These are phyloP conservation scores for Pararge aegeria DNA, from an alignment of 1,140 invertebrate species.

Conservation along the genomic window DNA sequence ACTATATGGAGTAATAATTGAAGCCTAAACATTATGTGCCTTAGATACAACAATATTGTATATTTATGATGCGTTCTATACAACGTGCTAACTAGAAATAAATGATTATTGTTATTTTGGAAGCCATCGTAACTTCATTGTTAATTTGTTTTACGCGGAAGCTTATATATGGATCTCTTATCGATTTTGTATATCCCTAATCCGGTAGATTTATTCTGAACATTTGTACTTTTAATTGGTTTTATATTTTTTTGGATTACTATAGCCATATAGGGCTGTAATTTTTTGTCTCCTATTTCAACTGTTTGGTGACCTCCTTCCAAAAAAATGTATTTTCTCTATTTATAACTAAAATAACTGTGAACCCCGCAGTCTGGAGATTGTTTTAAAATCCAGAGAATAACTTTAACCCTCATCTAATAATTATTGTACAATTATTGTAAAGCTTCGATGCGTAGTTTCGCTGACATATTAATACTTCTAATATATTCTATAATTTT, in stretches of 20 bases:
- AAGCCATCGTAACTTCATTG: slow-evolving; percentile 64
- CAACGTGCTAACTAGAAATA: slow-evolving; percentile 78
- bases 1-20: slow-evolving; percentile 73
- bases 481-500: slow-evolving; percentile 76
- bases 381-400: slow-evolving; percentile 59
- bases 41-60: slow-evolving; percentile 80
- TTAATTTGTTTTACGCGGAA: slow-evolving; percentile 65
- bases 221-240: neutral
- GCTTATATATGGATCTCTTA: slow-evolving; percentile 56
- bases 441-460: slow-evolving; percentile 75
- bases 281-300: neutral
- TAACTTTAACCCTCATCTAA: slow-evolving; percentile 59
- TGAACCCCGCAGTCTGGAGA: slow-evolving; percentile 50
- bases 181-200: slow-evolving; percentile 38
- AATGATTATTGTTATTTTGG: slow-evolving; percentile 70
- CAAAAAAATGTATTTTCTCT: slow-evolving; percentile 3
- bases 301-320: neutral
- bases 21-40: slow-evolving; percentile 79
- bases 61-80: slow-evolving; percentile 79
- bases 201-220: slow-evolving; percentile 20
- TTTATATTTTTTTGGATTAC: neutral
- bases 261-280: neutral
- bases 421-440: slow-evolving; percentile 67
- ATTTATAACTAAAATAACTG: neutral
- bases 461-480: slow-evolving; percentile 70